A percentile compares a stretch with the other conserved stretches of the same genome.
Evolutionary conservation across 2,888 invertebrate genomes (phyloP).

Genomic region (Hanleya hanleyi): DNA sequence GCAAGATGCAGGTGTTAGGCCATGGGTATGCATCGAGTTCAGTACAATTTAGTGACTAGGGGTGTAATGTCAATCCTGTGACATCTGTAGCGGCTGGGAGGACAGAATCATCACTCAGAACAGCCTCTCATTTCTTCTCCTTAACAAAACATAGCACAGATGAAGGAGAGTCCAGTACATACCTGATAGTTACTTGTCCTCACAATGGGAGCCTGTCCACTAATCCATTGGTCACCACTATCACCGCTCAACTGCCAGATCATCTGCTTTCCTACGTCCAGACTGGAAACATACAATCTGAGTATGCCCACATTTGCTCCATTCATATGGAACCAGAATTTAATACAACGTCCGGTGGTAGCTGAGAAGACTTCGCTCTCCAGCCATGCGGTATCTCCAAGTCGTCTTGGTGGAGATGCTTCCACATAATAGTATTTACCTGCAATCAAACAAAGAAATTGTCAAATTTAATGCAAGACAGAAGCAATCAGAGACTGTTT

Average conservation of each 20-base stretch:
- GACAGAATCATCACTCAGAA: too few relatives aligned
- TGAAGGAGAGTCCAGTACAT: too few relatives aligned
- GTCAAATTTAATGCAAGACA: too few relatives aligned
- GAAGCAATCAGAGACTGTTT: too few relatives aligned
- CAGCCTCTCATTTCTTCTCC: too few relatives aligned
- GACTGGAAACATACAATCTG: conserved; percentile 42
- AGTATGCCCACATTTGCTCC: conserved; percentile 51
- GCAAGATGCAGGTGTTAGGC: too few relatives aligned
- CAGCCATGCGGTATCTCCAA: conserved; percentile 53
- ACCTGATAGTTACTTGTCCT: conserved; percentile 45
- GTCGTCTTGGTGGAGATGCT: conserved; percentile 47
- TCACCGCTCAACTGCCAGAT: conserved; percentile 56
- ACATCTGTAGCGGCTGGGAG: too few relatives aligned
- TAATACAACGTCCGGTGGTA: conserved; percentile 47
- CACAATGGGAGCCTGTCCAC: conserved; percentile 53
- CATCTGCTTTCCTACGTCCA: conserved; percentile 42
- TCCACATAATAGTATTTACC: conserved; percentile 61
- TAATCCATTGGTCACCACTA: conserved; percentile 59
- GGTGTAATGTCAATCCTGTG: too few relatives aligned
- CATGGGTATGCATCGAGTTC: too few relatives aligned
- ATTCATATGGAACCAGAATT: conserved; percentile 61
- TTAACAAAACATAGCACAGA: too few relatives aligned
- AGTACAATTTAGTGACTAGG: too few relatives aligned
- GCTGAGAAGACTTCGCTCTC: conserved; percentile 51
- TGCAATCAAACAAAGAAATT: conserved; percentile 21